A percentile compares a stretch with the other conserved stretches of the same genome.
Conservation (phyloP, 2,888 invertebrate genomes). For the Chaetogeoica ovagalla region DNA sequence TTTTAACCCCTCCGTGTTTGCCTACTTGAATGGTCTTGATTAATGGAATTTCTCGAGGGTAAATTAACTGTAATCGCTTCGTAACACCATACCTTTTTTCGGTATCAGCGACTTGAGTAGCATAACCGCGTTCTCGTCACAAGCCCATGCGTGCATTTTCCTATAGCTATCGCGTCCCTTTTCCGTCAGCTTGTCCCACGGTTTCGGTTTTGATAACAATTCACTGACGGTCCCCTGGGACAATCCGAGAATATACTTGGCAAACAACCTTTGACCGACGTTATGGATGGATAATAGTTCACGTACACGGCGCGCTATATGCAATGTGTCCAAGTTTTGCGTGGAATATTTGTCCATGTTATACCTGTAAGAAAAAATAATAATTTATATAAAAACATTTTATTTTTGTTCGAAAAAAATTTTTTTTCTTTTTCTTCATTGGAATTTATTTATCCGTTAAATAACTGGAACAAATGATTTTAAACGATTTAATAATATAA, state of each 20-base stretch:
- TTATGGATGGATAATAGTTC: conserved; percentile 95
- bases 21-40: conserved; percentile 52
- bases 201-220: conserved; percentile 96
- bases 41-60: conserved; percentile 51
- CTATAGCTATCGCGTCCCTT: conserved; percentile 98
- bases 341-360: conserved; percentile 96
- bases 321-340: conserved; percentile 91
- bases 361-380: conserved; percentile 62
- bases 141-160: conserved; percentile 99
- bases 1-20: conserved; percentile 51
- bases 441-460: neutral
- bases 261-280: conserved; percentile 97
- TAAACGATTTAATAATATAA: neutral
- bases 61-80: conserved; percentile 52
- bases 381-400: no score
- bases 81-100: conserved; percentile 78
- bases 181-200: conserved; percentile 99
- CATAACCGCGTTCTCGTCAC: conserved; percentile 95
- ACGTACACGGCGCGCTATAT: conserved; percentile 88
- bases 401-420: no score
- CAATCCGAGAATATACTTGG: conserved; percentile 94
- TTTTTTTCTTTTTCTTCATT: no score
- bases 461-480: neutral
- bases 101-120: conserved; percentile 97
- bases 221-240: conserved; percentile 98